A percentile compares a stretch with the other conserved stretches of the same genome.
phyloP scores from a whole-genome alignment of 2,113 vertebrate species.

The Amblyornis subalaris region DNA sequence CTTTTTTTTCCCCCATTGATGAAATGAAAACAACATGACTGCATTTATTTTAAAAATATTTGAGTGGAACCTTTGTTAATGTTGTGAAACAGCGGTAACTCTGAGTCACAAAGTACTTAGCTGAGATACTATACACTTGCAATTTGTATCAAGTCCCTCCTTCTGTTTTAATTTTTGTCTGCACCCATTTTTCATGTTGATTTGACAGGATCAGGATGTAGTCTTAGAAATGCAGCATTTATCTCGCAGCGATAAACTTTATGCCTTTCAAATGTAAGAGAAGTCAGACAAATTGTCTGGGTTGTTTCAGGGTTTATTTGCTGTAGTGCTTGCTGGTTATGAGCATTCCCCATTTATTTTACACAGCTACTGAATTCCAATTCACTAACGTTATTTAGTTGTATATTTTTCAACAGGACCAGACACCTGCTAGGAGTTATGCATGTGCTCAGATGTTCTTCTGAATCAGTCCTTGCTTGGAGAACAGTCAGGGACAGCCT shows the following conservation, averaged over 20 bases:
- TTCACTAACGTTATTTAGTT: background rate
- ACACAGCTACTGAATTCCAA: background rate
- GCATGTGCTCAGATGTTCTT: background rate
- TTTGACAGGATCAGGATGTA: background rate
- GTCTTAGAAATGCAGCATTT: conserved; percentile 13
- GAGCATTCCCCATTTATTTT: background rate
- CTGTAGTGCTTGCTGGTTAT: background rate
- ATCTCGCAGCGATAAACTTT: background rate
- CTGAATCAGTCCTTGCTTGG: background rate
- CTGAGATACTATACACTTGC: background rate
- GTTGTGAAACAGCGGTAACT: background rate
- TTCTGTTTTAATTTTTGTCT: background rate
- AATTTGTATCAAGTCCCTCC: background rate
- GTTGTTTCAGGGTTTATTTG: background rate
- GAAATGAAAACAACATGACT: background rate
- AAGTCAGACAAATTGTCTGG: background rate
- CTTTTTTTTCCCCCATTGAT: background rate
- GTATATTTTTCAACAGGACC: background rate
- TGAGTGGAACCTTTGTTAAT: conserved; percentile 2
- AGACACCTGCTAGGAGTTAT: background rate
- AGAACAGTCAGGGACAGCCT: background rate
- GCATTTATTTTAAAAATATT: background rate
- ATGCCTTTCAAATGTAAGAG: background rate
- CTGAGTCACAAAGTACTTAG: background rate
- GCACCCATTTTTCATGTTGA: background rate